A percentile compares a stretch with the other conserved stretches of the same genome.
Conservation (phyloP, 2,888 invertebrate species). For the Campaea margaritaria region DNA sequence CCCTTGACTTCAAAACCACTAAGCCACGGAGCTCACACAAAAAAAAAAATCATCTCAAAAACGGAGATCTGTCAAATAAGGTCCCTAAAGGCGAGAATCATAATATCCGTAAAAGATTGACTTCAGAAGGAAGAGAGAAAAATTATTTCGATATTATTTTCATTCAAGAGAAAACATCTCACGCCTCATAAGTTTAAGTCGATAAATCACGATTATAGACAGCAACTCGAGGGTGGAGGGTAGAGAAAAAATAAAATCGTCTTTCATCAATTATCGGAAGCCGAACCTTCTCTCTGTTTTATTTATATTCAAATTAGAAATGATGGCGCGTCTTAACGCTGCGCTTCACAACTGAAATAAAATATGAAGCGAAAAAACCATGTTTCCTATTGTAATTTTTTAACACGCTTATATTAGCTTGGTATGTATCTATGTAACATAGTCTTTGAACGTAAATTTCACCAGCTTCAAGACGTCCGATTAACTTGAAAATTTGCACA, state of each 20-base stretch:
- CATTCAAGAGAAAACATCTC: slow-evolving; percentile 52
- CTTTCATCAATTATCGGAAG: slow-evolving; percentile 66
- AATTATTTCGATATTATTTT: slow-evolving; percentile 56
- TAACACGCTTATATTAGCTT: not conserved
- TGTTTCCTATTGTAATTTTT: not conserved
- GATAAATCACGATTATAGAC: slow-evolving; percentile 75
- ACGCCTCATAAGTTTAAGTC: slow-evolving; percentile 66
- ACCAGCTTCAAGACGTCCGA: too few species aligned
- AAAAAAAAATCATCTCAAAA: slow-evolving; percentile 14
- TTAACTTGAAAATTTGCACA: too few species aligned
- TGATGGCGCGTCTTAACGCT: slow-evolving; percentile 26
- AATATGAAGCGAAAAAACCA: not conserved
- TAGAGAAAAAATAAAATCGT: slow-evolving; percentile 62
- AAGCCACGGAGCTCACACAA: slow-evolving; percentile 6
- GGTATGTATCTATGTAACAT: too few species aligned
- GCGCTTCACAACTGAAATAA: slow-evolving; percentile 23
- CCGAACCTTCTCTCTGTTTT: slow-evolving; percentile 49
- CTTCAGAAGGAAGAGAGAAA: slow-evolving; percentile 42
- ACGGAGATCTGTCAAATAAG: slow-evolving; percentile 36
- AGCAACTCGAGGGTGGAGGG: slow-evolving; percentile 59
- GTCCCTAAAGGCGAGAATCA: slow-evolving; percentile 41
- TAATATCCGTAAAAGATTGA: slow-evolving; percentile 44
- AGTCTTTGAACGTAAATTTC: too few species aligned
- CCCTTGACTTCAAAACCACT: not conserved
- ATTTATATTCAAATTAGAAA: slow-evolving; percentile 40